These are phyloP conservation scores for Protobothrops mucrosquamatus DNA, from an alignment of 2,113 vertebrate species.

Conservation along the genomic window DNA sequence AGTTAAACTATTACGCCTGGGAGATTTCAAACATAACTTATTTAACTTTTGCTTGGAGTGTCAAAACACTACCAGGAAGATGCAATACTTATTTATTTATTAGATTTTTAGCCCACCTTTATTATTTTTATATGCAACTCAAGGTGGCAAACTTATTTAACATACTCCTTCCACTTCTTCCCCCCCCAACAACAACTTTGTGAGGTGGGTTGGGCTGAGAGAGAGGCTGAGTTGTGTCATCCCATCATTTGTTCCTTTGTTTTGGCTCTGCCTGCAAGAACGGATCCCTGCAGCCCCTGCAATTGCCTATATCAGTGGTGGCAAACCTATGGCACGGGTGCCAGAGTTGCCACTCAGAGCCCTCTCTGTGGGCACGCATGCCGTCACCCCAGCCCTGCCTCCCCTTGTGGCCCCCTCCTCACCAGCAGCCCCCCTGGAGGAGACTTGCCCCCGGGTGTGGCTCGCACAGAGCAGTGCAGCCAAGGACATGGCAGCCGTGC, in stretches of 20 bases:
- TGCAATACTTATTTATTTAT: background rate
- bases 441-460: too few species aligned
- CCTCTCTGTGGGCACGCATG: too few species aligned
- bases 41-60: background rate
- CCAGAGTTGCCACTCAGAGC: too few species aligned
- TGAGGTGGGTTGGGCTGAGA: background rate
- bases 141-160: too few species aligned
- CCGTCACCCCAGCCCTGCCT: too few species aligned
- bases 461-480: too few species aligned
- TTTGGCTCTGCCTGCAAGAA: background rate
- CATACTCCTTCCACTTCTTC: too few species aligned
- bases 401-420: too few species aligned
- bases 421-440: too few species aligned
- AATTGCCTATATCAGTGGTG: background rate
- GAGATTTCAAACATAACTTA: background rate
- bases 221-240: background rate
- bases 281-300: background rate
- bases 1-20: background rate
- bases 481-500: too few species aligned
- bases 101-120: background rate
- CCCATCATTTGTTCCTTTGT: background rate
- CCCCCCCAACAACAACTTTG: too few species aligned
- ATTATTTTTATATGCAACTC: background rate
- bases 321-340: too few species aligned
- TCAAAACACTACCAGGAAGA: background rate